Evolutionary conservation across 92 coral and sea anemone genomes (phyloP).

Genomic region (Plumapathes pennacea): DNA sequence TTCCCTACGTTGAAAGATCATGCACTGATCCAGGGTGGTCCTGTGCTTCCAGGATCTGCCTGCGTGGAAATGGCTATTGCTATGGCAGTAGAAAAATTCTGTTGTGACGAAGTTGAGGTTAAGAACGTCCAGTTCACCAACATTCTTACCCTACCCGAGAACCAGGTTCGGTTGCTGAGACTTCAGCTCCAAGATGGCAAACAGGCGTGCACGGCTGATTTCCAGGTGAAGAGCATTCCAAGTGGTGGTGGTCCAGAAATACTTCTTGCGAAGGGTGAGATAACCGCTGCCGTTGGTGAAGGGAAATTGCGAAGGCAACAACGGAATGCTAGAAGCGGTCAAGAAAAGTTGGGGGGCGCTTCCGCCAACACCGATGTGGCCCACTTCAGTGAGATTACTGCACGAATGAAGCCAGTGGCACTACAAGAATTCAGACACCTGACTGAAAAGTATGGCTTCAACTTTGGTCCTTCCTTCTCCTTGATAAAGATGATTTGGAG

Average conservation of each 20-base stretch:
- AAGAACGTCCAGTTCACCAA: slow-evolving; percentile 27
- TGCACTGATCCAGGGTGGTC: slow-evolving; percentile 30
- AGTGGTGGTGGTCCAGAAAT: slow-evolving; percentile 26
- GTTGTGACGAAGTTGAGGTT: slow-evolving; percentile 14
- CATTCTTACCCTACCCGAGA: slow-evolving; percentile 37
- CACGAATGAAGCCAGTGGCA: slow-evolving; percentile 13
- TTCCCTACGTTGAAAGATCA: slow-evolving; percentile 53
- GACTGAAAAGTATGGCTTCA: slow-evolving; percentile 42
- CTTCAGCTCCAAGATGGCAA: slow-evolving; percentile 20
- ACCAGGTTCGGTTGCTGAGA: slow-evolving; percentile 21
- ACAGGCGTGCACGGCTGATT: slow-evolving; percentile 13
- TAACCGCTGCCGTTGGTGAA: slow-evolving; percentile 10
- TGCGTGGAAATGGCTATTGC: slow-evolving; percentile 59
- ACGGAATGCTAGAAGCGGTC: background rate
- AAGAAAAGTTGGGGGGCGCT: background rate
- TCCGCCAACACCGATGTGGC: background rate
- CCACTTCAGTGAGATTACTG: background rate
- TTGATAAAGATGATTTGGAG: slow-evolving; percentile 61
- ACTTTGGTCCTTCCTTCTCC: slow-evolving; percentile 66
- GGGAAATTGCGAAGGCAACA: slow-evolving; percentile 1
- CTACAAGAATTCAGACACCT: slow-evolving; percentile 8
- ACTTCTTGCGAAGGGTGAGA: slow-evolving; percentile 35
- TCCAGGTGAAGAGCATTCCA: slow-evolving; percentile 18
- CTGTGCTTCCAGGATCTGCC: slow-evolving; percentile 57
- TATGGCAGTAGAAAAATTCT: slow-evolving; percentile 49